Conservation (phyloP, 2,113 vertebrate species). For the Tenebrosternarchus preto region DNA sequence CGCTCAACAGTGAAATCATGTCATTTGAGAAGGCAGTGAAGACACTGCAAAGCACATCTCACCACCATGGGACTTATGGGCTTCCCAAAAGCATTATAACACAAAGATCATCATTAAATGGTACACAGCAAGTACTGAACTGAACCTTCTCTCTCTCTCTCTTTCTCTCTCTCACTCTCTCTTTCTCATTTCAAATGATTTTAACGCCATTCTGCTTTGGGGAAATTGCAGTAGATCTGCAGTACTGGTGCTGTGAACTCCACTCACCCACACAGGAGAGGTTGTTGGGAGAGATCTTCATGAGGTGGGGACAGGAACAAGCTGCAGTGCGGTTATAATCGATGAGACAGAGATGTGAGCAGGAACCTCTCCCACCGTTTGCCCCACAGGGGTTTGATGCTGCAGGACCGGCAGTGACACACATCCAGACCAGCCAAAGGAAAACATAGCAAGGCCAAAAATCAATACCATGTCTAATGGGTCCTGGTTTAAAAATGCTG, state of each 20-base stretch:
- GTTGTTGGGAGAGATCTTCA: conserved; percentile 89
- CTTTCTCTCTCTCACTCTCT: too few species aligned
- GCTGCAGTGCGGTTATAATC: conserved; percentile 88
- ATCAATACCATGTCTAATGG: conserved; percentile 45
- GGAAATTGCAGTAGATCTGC: neutral
- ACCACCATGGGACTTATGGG: neutral
- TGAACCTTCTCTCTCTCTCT: too few species aligned
- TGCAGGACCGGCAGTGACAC: conserved; percentile 62
- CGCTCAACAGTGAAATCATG: neutral
- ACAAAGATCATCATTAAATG: too few species aligned
- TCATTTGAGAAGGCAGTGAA: neutral
- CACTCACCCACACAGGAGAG: conserved; percentile 90
- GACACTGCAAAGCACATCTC: neutral
- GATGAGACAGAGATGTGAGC: conserved; percentile 97
- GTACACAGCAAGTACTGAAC: too few species aligned
- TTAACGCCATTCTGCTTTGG: neutral
- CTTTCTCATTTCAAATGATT: neutral
- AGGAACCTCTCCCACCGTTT: conserved; percentile 88
- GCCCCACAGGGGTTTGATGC: conserved; percentile 90
- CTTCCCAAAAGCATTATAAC: too few species aligned
- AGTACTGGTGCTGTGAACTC: conserved; percentile 17
- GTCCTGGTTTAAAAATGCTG: conserved; percentile 31
- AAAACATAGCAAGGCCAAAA: conserved; percentile 27
- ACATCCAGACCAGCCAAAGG: conserved; percentile 29
- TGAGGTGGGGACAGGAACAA: conserved; percentile 93